These are phyloP conservation scores for Ramphastos sulfuratus DNA, from an alignment of 2,113 vertebrate genomes.

Conservation along the genomic window DNA sequence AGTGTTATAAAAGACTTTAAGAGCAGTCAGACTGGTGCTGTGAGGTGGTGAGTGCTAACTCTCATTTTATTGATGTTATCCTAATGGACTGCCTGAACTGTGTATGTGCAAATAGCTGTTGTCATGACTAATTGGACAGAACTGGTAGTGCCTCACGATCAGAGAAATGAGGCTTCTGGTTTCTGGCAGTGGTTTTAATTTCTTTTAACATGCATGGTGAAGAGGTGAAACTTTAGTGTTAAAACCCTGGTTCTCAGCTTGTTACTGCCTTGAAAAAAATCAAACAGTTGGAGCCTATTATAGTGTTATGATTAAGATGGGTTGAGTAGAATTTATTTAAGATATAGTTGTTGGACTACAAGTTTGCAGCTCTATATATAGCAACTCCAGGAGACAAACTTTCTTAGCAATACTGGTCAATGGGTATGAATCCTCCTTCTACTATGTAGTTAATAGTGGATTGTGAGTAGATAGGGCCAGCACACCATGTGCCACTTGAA, in stretches of 20 bases:
- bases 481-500: not conserved
- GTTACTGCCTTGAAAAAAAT: not conserved
- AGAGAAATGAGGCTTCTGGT: not conserved
- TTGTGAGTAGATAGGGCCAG: not conserved
- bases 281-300: not conserved
- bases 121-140: not conserved
- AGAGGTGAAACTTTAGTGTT: not conserved
- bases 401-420: not conserved
- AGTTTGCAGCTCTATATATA: not conserved
- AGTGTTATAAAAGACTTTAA: not conserved
- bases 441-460: not conserved
- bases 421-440: not conserved
- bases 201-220: not conserved
- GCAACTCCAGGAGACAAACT: not conserved
- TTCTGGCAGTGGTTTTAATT: not conserved
- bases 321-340: not conserved
- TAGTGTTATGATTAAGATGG: not conserved
- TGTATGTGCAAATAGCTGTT: not conserved
- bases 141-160: not conserved
- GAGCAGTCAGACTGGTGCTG: not conserved
- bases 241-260: not conserved
- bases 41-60: not conserved
- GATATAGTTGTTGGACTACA: not conserved
- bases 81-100: not conserved
- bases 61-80: not conserved